Evolutionary conservation across 2,888 invertebrate species (phyloP).

Genomic region (Hirtodrosophila duncani): DNA sequence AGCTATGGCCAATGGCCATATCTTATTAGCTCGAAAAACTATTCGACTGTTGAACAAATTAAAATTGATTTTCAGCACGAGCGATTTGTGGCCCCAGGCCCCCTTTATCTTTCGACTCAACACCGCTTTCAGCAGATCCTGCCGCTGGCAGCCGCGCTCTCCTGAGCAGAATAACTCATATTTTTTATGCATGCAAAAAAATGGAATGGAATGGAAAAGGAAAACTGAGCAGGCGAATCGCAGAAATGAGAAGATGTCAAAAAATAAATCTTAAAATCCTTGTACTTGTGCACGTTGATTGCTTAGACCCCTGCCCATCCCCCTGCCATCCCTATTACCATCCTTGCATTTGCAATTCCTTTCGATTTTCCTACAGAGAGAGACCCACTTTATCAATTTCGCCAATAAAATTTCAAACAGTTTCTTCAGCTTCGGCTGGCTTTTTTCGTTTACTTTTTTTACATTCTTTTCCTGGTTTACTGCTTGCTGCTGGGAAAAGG

Average conservation of each 20-base stretch:
- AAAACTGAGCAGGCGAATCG: background rate
- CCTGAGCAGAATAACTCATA: constrained; percentile 22
- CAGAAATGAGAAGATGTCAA: constrained; percentile 24
- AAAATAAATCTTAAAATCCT: constrained; percentile 45
- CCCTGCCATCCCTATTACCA: background rate
- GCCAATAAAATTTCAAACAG: constrained; percentile 66
- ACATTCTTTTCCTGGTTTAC: constrained; percentile 17
- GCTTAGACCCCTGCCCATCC: constrained; percentile 21
- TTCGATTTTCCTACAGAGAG: constrained; percentile 59
- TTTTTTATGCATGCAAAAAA: constrained; percentile 41
- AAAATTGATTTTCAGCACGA: constrained; percentile 25
- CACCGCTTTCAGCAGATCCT: no score
- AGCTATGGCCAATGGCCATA: no score
- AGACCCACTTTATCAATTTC: constrained; percentile 70
- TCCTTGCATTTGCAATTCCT: constrained; percentile 52
- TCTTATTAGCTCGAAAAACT: constrained; percentile 63
- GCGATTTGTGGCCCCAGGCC: background rate
- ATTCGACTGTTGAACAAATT: constrained; percentile 27
- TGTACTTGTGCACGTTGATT: constrained; percentile 50
- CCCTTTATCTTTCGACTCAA: constrained; percentile 5
- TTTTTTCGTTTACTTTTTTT: constrained; percentile 17
- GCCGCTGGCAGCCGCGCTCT: no score
- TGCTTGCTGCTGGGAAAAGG: constrained; percentile 1
- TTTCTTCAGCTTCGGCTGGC: constrained; percentile 20
- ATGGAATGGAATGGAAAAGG: background rate